Evolutionary conservation across 1,140 invertebrate species (phyloP).

Genomic region (Wasmannia auropunctata): DNA sequence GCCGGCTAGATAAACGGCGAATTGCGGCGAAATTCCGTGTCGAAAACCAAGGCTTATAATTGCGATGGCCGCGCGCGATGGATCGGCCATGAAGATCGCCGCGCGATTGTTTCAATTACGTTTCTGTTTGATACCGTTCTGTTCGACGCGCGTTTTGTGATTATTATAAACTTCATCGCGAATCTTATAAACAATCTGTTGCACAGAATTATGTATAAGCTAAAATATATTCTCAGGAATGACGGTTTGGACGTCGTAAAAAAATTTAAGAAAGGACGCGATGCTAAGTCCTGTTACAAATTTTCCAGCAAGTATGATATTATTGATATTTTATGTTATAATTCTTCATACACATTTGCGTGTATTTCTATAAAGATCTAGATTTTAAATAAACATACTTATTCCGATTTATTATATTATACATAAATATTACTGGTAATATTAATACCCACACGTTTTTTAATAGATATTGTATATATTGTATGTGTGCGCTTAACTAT

Average conservation of each 20-base stretch:
- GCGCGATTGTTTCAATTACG: background rate
- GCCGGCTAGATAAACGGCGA: slow-evolving; percentile 45
- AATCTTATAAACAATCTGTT: background rate
- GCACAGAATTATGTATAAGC: background rate
- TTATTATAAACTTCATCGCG: background rate
- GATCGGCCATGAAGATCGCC: background rate
- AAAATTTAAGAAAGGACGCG: background rate
- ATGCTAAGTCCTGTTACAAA: background rate
- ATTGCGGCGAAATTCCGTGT: slow-evolving; percentile 12
- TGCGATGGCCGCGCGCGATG: slow-evolving; percentile 11
- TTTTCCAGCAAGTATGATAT: background rate
- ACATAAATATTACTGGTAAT: background rate
- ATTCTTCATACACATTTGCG: background rate
- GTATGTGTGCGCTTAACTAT: background rate
- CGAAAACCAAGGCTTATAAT: slow-evolving; percentile 48
- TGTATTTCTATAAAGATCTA: background rate
- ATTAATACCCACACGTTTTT: background rate
- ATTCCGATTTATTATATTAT: background rate
- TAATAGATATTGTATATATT: too few relatives aligned
- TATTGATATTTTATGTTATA: background rate
- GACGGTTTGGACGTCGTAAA: background rate
- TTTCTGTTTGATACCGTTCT: background rate
- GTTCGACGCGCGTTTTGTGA: background rate
- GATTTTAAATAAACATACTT: background rate
- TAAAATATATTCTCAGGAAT: background rate